Percentiles rank a stretch among this genome's conserved stretches.
Conservation (phyloP, 2,797 vertebrate genomes). For the Microtus obscurus region DNA sequence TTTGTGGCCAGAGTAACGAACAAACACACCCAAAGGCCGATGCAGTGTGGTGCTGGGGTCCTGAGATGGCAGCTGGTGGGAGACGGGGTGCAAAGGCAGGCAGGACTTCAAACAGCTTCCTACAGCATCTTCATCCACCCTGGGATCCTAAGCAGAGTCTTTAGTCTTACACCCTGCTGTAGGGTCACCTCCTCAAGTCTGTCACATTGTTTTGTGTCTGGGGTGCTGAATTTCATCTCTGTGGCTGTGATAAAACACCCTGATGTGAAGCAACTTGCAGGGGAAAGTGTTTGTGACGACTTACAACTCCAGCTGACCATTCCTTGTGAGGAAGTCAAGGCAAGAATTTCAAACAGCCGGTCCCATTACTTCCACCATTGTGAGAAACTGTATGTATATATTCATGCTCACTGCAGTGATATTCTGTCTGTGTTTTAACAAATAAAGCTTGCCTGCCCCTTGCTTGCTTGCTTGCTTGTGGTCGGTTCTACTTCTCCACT, state of each 20-base stretch:
- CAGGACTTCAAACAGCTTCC: neutral
- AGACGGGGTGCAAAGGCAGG: neutral
- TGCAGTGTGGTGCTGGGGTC: neutral
- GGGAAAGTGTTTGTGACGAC: neutral
- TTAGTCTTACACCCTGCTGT: accelerated
- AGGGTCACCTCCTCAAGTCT: neutral
- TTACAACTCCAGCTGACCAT: neutral
- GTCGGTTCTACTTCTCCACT: neutral
- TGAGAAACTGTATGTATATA: neutral
- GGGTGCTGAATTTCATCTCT: neutral
- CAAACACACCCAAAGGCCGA: accelerated
- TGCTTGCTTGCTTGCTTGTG: too few relatives aligned
- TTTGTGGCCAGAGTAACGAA: neutral
- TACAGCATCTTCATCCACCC: neutral
- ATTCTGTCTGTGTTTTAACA: too few relatives aligned
- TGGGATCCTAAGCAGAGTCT: neutral
- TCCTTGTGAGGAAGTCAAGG: neutral
- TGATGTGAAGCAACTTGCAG: neutral
- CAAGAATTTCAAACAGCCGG: neutral
- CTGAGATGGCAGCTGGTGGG: accelerated
- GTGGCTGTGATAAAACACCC: neutral
- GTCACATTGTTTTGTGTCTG: neutral
- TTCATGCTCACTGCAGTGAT: too few relatives aligned
- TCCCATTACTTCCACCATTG: neutral
- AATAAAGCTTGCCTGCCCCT: too few relatives aligned